Evolutionary conservation across 2,888 invertebrate species (phyloP).

Genomic region (Germaria angustata): DNA sequence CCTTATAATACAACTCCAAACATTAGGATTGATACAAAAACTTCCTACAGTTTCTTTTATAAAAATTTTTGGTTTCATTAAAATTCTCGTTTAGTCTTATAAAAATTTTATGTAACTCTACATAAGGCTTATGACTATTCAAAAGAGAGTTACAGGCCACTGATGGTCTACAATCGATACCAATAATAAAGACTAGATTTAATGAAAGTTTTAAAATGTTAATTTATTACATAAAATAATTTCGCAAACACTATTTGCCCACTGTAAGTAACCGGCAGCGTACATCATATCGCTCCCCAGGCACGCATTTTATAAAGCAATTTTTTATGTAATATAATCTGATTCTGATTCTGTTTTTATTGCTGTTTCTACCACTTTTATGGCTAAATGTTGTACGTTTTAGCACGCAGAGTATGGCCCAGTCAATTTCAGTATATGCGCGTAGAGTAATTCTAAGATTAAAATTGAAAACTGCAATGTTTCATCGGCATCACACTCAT

Average conservation of each 20-base stretch:
- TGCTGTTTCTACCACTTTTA: slow-evolving; percentile 30
- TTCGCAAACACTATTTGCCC: background rate
- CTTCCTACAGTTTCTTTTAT: no score
- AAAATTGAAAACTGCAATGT: slow-evolving; percentile 47
- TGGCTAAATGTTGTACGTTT: slow-evolving; percentile 65
- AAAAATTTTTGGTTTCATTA: no score
- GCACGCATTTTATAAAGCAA: slow-evolving; percentile 54
- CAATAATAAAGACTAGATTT: no score
- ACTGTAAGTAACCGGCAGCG: slow-evolving; percentile 29
- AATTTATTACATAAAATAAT: no score
- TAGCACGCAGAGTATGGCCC: slow-evolving; percentile 62
- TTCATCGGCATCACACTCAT: slow-evolving; percentile 30
- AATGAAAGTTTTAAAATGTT: no score
- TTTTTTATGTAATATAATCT: slow-evolving; percentile 59
- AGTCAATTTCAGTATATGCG: slow-evolving; percentile 16
- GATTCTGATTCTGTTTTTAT: slow-evolving; percentile 37
- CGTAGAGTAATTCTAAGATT: slow-evolving; percentile 54
- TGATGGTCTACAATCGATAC: no score
- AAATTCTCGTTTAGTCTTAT: no score
- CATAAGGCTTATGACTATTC: no score
- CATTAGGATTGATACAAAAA: no score
- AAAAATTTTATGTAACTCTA: no score
- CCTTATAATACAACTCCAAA: no score
- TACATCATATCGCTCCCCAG: slow-evolving; percentile 37
- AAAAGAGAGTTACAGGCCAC: no score